Conservation (phyloP, 2,113 vertebrate species). For the Lates calcarifer region DNA sequence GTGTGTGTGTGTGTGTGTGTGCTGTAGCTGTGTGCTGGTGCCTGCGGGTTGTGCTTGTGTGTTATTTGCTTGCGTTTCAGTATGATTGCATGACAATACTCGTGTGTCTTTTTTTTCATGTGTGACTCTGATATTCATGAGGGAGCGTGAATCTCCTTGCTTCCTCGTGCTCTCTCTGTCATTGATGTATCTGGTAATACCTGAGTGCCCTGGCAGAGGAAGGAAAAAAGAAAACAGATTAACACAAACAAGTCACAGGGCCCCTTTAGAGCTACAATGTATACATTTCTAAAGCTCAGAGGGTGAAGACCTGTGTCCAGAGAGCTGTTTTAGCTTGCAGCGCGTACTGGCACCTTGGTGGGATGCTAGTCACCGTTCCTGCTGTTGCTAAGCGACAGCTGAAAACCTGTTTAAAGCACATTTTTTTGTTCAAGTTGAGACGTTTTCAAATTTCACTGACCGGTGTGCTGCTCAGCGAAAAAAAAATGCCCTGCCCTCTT, state of each 20-base stretch:
- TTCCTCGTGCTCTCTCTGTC: constrained; percentile 29
- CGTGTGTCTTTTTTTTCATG: constrained; percentile 4
- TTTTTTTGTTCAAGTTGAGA: constrained; percentile 47
- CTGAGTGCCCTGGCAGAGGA: constrained; percentile 25
- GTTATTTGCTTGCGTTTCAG: constrained; percentile 7
- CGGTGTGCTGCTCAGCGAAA: constrained; percentile 26
- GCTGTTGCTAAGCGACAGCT: constrained; percentile 63
- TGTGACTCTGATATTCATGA: constrained; percentile 49
- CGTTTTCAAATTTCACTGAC: constrained; percentile 51
- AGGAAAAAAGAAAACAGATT: constrained; percentile 43
- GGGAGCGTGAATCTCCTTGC: constrained; percentile 13
- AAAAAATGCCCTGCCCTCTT: constrained; percentile 4
- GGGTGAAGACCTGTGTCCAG: constrained; percentile 46
- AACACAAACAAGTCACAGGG: constrained; percentile 53
- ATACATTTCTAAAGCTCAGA: constrained; percentile 45
- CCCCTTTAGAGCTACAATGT: constrained; percentile 34
- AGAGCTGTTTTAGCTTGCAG: constrained; percentile 32
- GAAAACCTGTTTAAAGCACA: constrained; percentile 29
- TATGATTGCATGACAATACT: constrained; percentile 21
- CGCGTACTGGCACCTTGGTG: constrained; percentile 10
- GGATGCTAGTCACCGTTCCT: constrained; percentile 54
- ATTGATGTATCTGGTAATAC: constrained; percentile 52
- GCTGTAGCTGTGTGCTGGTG: not conserved
- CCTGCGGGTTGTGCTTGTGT: constrained; percentile 2
- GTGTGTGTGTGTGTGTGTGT: too few species aligned